Percentiles rank a stretch among this genome's conserved stretches.
These are phyloP conservation scores for Coregonus clupeaformis DNA, from an alignment of 2,113 vertebrate genomes.

Conservation along the genomic window DNA sequence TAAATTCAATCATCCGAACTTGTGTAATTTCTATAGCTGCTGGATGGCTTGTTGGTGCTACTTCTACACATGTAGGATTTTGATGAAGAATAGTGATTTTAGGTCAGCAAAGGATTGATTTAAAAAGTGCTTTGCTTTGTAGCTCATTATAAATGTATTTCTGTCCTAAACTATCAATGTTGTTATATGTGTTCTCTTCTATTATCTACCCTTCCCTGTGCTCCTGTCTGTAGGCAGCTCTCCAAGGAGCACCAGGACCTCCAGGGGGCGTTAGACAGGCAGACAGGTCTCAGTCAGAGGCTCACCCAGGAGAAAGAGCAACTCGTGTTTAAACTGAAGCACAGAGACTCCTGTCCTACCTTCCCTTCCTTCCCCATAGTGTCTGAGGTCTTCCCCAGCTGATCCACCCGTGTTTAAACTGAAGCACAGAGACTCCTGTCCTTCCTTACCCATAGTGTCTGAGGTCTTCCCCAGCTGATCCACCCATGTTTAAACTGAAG, in stretches of 20 bases:
- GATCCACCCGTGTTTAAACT: conserved; percentile 82
- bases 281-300: conserved; percentile 68
- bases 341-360: conserved; percentile 62
- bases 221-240: conserved; percentile 75
- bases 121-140: background rate
- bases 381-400: conserved; percentile 58
- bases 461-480: conserved; percentile 63
- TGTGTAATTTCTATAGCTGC: too few species aligned
- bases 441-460: conserved; percentile 55
- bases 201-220: background rate
- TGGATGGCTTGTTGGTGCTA: too few species aligned
- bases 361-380: conserved; percentile 67
- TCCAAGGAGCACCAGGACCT: conserved; percentile 79
- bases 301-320: conserved; percentile 87
- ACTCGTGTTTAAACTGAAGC: conserved; percentile 82
- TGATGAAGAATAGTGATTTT: too few species aligned
- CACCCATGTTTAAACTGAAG: conserved; percentile 82
- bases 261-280: conserved; percentile 81
- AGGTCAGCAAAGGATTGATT: too few species aligned
- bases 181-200: background rate
- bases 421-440: conserved; percentile 67
- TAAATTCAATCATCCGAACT: too few species aligned
- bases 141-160: background rate
- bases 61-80: too few species aligned
- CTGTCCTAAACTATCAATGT: too few species aligned